Conservation (phyloP, 2,888 invertebrate species). For the Sinopyrophorus schimmeli region DNA sequence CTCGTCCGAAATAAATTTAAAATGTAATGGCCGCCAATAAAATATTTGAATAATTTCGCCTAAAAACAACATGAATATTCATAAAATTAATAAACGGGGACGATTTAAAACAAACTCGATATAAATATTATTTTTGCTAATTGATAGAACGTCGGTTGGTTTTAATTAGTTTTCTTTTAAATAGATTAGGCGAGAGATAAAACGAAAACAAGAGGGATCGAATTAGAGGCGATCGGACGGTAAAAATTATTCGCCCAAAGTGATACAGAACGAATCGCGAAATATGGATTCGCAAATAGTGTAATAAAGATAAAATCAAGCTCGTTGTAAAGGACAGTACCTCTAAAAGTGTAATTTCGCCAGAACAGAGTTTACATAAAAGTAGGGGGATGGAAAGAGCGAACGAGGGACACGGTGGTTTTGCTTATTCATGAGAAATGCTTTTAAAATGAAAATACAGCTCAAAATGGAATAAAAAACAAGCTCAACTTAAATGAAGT, state of each 20-base stretch:
- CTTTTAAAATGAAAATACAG: constrained; percentile 53
- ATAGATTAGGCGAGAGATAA: too few species aligned
- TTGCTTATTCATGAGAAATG: constrained; percentile 55
- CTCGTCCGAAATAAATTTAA: too few species aligned
- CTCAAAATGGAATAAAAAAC: constrained; percentile 52
- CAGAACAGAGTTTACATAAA: constrained; percentile 48
- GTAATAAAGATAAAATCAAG: constrained; percentile 47
- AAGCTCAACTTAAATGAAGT: constrained; percentile 51
- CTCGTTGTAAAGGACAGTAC: constrained; percentile 43
- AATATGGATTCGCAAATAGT: constrained; percentile 37
- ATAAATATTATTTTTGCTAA: too few species aligned
- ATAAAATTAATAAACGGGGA: too few species aligned
- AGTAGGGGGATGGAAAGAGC: constrained; percentile 39
- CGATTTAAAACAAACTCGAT: too few species aligned
- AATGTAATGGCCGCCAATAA: too few species aligned
- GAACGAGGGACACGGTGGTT: constrained; percentile 44
- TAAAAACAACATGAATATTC: too few species aligned
- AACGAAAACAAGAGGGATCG: too few species aligned
- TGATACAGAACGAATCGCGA: constrained; percentile 26
- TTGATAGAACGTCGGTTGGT: too few species aligned
- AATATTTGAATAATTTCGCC: too few species aligned
- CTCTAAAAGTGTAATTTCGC: constrained; percentile 48
- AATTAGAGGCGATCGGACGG: constrained; percentile 21
- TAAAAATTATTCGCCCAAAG: constrained; percentile 23
- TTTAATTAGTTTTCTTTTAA: too few species aligned